Evolutionary conservation across 2,113 vertebrate genomes (phyloP).

Genomic region (Ceuthmochares aereus): DNA sequence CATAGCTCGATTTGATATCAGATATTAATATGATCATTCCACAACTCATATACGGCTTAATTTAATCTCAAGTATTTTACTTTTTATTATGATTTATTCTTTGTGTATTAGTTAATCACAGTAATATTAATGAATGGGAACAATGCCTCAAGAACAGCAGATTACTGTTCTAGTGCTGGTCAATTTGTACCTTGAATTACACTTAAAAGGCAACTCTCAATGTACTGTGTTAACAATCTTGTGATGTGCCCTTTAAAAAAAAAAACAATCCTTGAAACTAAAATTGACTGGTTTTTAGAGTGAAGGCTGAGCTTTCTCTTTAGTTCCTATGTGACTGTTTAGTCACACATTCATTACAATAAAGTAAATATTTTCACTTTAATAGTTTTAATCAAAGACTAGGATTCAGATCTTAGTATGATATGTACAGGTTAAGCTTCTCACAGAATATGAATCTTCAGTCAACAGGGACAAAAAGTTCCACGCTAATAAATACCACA

Average conservation of each 20-base stretch:
- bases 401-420: not conserved
- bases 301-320: not conserved
- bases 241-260: accelerated
- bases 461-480: not conserved
- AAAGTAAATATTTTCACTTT: not conserved
- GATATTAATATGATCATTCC: not conserved
- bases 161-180: not conserved
- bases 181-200: not conserved
- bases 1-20: not conserved
- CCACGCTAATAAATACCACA: not conserved
- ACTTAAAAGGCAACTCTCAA: not conserved
- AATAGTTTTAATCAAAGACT: not conserved
- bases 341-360: not conserved
- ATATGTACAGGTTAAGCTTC: not conserved
- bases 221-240: not conserved
- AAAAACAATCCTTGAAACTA: not conserved
- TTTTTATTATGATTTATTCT: not conserved
- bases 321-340: not conserved
- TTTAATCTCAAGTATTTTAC: not conserved
- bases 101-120: not conserved
- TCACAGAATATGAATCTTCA: not conserved
- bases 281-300: not conserved
- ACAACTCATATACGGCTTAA: not conserved
- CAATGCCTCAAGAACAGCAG: not conserved
- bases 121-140: not conserved